phyloP scores from a whole-genome alignment of 1,140 invertebrate species.

The Micrasema minimum region DNA sequence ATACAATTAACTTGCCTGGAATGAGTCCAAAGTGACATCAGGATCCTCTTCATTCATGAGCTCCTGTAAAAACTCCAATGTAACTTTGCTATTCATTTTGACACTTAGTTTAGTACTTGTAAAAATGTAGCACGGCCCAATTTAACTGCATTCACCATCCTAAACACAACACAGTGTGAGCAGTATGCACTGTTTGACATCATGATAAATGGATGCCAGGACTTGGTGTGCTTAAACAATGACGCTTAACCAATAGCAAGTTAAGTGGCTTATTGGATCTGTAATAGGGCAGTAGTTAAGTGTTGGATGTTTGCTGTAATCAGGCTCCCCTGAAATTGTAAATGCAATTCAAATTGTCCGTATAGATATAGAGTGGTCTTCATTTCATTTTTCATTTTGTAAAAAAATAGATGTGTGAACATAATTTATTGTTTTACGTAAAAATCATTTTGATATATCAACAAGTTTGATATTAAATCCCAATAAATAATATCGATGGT shows the following conservation, averaged over 20 bases:
- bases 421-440: too few species aligned
- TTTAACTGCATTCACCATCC: slow-evolving; percentile 6
- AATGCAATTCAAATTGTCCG: slow-evolving; percentile 46
- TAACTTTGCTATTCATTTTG: slow-evolving; percentile 47
- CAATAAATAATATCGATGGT: too few species aligned
- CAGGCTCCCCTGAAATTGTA: slow-evolving; percentile 48
- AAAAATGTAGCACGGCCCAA: slow-evolving; percentile 25
- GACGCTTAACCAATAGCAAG: slow-evolving; percentile 45
- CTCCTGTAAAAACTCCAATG: slow-evolving; percentile 59
- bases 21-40: slow-evolving; percentile 57
- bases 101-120: not conserved
- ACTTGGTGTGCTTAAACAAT: slow-evolving; percentile 43
- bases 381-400: not conserved
- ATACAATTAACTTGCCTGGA: slow-evolving; percentile 38
- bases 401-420: too few species aligned
- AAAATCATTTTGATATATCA: too few species aligned
- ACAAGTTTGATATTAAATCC: too few species aligned
- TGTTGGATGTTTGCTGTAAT: slow-evolving; percentile 50
- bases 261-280: slow-evolving; percentile 51
- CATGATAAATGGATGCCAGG: slow-evolving; percentile 22
- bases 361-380: slow-evolving; percentile 26
- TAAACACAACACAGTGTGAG: slow-evolving; percentile 1
- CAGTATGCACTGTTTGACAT: slow-evolving; percentile 27
- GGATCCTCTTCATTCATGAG: slow-evolving; percentile 61
- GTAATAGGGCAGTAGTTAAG: slow-evolving; percentile 48